A percentile compares a stretch with the other conserved stretches of the same genome.
These are phyloP conservation scores for Himantopus leucocephalus DNA, from an alignment of 2,113 vertebrate species.

Conservation along the genomic window DNA sequence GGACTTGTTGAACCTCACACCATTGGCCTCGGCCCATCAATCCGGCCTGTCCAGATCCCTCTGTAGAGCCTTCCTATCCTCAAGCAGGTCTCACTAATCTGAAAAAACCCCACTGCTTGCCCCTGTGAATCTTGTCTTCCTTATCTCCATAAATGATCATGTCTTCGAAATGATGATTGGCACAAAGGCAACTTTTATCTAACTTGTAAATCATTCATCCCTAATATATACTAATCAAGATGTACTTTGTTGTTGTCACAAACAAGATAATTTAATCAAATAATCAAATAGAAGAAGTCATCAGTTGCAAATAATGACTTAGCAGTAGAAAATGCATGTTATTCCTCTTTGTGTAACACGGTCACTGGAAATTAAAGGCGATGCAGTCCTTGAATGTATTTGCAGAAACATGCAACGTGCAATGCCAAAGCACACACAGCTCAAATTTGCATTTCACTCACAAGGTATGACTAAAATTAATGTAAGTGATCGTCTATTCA, in stretches of 20 bases:
- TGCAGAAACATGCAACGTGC: neutral
- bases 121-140: neutral
- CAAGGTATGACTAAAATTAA: neutral
- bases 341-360: neutral
- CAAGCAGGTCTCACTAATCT: neutral
- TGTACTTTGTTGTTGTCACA: neutral
- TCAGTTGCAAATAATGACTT: neutral
- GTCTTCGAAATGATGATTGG: neutral
- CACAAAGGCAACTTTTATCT: neutral
- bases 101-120: neutral
- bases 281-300: neutral
- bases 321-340: neutral
- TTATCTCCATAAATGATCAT: neutral
- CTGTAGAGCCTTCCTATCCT: no score
- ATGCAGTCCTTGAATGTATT: neutral
- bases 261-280: neutral
- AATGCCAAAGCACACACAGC: neutral
- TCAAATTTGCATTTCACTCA: neutral
- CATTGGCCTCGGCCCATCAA: no score
- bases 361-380: neutral
- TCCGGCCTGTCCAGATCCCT: no score
- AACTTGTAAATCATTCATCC: neutral
- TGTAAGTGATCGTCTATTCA: neutral
- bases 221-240: neutral
- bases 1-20: no score